Conservation (phyloP, 2,797 vertebrate genomes). For the Oreortyx pictus region DNA sequence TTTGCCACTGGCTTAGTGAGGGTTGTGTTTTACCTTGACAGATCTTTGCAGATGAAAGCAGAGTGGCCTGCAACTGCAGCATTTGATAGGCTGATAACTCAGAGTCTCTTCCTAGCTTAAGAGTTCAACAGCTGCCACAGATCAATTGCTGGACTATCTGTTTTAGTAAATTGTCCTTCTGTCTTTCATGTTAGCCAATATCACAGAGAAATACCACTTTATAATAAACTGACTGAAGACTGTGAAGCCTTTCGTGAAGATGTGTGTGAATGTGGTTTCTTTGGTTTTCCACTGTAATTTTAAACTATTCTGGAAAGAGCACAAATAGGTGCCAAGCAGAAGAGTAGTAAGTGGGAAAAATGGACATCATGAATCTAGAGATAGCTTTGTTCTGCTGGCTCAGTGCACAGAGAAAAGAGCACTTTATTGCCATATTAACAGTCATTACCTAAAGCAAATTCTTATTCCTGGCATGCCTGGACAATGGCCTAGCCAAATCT, state of each 20-base stretch:
- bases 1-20: background rate
- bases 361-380: background rate
- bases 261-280: background rate
- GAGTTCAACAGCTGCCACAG: slow-evolving; percentile 19
- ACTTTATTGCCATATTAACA: background rate
- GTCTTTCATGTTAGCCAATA: background rate
- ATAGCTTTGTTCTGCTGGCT: background rate
- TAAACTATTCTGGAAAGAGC: background rate
- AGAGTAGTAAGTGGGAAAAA: background rate
- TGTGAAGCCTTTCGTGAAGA: background rate
- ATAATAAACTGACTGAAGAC: background rate
- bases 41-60: background rate
- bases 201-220: background rate
- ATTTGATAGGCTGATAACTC: background rate
- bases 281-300: slow-evolving; percentile 7
- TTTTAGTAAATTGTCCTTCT: slow-evolving; percentile 38
- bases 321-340: background rate
- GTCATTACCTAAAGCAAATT: background rate
- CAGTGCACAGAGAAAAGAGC: background rate
- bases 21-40: background rate
- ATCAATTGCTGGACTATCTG: slow-evolving; percentile 27
- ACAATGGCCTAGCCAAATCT: background rate
- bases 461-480: background rate
- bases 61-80: background rate
- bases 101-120: background rate